Conservation (phyloP, 2,113 vertebrate genomes). For the Tamias sibiricus region DNA sequence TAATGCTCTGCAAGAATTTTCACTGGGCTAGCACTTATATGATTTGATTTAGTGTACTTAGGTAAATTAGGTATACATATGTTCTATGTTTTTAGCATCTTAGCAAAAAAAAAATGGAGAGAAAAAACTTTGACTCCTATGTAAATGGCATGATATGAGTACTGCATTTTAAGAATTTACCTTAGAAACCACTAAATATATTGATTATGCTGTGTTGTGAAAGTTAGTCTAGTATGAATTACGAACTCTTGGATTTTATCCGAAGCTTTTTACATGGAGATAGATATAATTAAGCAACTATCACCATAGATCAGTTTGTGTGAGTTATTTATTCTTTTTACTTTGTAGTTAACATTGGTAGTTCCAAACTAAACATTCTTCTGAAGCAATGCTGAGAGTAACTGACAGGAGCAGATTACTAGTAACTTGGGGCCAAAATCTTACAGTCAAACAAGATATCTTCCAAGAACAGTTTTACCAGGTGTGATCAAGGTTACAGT, state of each 20-base stretch:
- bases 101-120: neutral
- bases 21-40: neutral
- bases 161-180: neutral
- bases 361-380: slow-evolving; percentile 1
- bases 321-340: neutral
- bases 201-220: neutral
- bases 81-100: neutral
- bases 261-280: neutral
- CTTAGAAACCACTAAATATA: neutral
- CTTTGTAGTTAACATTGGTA: neutral
- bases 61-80: neutral
- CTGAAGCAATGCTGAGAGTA: neutral
- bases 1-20: neutral
- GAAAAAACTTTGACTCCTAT: neutral
- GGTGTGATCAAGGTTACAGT: neutral
- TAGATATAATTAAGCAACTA: neutral
- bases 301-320: neutral
- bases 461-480: neutral
- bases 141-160: neutral
- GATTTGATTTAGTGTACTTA: neutral
- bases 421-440: neutral
- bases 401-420: neutral
- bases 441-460: neutral
- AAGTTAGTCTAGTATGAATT: neutral
- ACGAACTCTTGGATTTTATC: neutral